Evolutionary conservation across 2,888 invertebrate genomes (phyloP).

Genomic region (Synanthedon andrenaeformis): DNA sequence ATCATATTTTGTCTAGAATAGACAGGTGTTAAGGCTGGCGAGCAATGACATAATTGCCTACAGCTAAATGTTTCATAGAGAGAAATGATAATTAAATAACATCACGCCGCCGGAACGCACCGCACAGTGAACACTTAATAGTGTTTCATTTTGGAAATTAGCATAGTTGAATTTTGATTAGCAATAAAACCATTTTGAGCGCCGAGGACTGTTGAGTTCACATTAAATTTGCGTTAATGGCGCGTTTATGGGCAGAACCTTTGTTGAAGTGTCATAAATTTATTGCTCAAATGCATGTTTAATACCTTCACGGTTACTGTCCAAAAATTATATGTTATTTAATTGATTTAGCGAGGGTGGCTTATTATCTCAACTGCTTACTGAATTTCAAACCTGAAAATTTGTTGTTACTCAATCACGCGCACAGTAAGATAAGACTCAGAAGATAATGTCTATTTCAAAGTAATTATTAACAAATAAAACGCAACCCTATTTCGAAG

Average conservation of each 20-base stretch:
- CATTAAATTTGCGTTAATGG: slow-evolving; percentile 45
- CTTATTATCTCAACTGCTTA: no score
- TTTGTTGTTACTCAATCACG: no score
- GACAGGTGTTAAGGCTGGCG: no score
- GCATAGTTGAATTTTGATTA: slow-evolving; percentile 64
- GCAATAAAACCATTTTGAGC: slow-evolving; percentile 36
- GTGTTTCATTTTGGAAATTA: slow-evolving; percentile 43
- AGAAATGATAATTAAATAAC: slow-evolving; percentile 21
- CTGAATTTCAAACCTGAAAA: no score
- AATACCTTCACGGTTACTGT: slow-evolving; percentile 8
- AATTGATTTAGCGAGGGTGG: no score
- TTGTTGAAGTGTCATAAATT: slow-evolving; percentile 36
- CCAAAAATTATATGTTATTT: no score
- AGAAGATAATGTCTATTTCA: no score
- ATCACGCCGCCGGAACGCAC: slow-evolving; percentile 11
- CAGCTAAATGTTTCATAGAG: background rate
- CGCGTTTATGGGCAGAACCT: slow-evolving; percentile 52
- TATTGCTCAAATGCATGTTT: slow-evolving; percentile 21
- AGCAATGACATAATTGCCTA: background rate
- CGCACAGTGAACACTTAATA: slow-evolving; percentile 27
- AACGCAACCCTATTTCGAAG: no score
- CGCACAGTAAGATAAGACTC: no score
- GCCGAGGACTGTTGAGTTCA: slow-evolving; percentile 20
- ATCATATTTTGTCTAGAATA: no score
- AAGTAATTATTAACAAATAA: no score